A percentile compares a stretch with the other conserved stretches of the same genome.
phyloP scores from a whole-genome alignment of 2,797 vertebrate species.

The Chloroceryle amazona region DNA sequence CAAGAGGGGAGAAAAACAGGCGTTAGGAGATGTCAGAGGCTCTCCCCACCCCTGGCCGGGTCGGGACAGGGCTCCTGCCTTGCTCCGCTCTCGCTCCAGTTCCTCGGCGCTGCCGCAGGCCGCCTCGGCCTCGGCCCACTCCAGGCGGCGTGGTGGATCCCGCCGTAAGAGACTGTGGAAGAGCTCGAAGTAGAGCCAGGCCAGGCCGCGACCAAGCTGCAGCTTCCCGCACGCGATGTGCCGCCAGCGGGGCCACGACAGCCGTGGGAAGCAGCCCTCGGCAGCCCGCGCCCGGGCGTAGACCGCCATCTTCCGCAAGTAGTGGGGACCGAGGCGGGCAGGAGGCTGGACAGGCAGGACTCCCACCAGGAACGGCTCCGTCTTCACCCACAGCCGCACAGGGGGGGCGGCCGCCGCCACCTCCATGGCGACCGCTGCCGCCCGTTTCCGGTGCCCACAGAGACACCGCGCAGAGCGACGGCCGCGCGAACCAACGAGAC shows the following conservation, averaged over 20 bases:
- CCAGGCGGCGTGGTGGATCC: constrained; percentile 83
- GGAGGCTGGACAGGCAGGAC: constrained; percentile 87
- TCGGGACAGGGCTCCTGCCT: constrained; percentile 78
- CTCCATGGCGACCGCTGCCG: background rate
- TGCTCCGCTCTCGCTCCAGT: constrained; percentile 88
- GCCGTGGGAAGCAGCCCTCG: constrained; percentile 88
- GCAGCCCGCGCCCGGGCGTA: constrained; percentile 86
- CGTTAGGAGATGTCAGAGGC: accelerated
- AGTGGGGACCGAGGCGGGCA: constrained; percentile 90
- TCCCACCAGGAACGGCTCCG: constrained; percentile 93
- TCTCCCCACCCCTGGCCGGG: background rate
- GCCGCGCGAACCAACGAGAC: background rate
- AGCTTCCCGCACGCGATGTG: constrained; percentile 96
- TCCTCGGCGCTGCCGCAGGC: constrained; percentile 87
- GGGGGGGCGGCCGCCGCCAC: background rate
- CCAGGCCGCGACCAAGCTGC: constrained; percentile 89
- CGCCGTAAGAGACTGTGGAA: constrained; percentile 86
- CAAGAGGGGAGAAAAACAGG: background rate
- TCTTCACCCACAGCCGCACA: constrained; percentile 88
- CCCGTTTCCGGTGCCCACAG: background rate
- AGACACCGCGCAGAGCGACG: background rate
- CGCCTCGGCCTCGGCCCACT: constrained; percentile 91
- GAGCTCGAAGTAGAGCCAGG: constrained; percentile 96
- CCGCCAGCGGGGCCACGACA: constrained; percentile 92
- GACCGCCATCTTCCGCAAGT: constrained; percentile 91